Conservation (phyloP, 2,797 vertebrate genomes). For the Enteromius afrohamiltoni region DNA sequence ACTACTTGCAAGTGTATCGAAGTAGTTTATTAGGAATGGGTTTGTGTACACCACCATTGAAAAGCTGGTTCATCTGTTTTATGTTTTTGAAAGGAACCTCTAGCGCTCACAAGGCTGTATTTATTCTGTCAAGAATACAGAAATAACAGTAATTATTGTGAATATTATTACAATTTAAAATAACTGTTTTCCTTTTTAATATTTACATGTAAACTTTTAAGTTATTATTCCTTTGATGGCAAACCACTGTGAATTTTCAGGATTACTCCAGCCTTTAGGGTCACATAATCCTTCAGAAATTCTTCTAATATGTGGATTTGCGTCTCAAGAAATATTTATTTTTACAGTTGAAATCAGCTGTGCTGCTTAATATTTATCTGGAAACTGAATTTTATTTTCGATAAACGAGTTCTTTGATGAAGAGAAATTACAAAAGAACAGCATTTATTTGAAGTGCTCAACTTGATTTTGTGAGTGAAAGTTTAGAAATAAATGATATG, state of each 20-base stretch:
- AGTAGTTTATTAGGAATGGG: not conserved
- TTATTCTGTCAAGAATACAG: not conserved
- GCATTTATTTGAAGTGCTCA: not conserved
- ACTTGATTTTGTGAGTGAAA: not conserved
- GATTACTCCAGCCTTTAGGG: too few species aligned
- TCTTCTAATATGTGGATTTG: not conserved
- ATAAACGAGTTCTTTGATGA: not conserved
- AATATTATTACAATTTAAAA: not conserved
- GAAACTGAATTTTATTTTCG: not conserved
- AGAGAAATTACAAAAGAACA: not conserved
- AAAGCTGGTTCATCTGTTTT: not conserved
- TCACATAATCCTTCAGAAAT: not conserved
- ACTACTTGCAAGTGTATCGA: not conserved
- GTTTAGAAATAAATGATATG: not conserved
- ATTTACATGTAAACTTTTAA: not conserved
- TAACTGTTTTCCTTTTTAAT: not conserved
- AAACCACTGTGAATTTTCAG: not conserved
- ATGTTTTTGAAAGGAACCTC: not conserved
- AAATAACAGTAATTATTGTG: not conserved
- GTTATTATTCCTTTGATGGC: not conserved
- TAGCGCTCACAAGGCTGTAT: not conserved
- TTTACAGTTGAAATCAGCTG: not conserved
- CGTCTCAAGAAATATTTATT: not conserved
- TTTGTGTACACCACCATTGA: not conserved
- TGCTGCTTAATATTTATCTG: not conserved